Base-by-base conservation (phyloP, 2,113 vertebrate species). In the Mobula hypostoma region DNA sequence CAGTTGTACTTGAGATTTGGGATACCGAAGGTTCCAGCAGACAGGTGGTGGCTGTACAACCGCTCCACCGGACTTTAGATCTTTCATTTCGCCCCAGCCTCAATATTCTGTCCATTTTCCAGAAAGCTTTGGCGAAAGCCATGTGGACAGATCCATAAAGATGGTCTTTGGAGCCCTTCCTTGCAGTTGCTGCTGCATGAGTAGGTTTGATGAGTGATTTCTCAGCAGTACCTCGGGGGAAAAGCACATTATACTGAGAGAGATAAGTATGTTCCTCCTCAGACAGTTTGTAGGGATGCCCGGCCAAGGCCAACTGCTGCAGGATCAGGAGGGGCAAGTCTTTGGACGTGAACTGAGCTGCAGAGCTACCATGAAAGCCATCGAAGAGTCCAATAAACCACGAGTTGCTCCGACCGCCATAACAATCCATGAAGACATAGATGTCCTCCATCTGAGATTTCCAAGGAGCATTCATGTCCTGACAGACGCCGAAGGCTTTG, bases 31-130 rank as follows among this genome's bases (percentile, higher is more conserved):
- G 88, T 94, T 97, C 96, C 74, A 96, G 32, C 11, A 97, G 66
- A 90, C 96, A 97, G 21, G 95, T 94, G 21, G 96, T 90, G 0
- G 80, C 95, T 8, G 96, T 96, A 66, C 96, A 97, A 85, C 96
- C 96, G 2, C 96, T 97, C 96, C 96, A 97, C 36, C 63, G 94
- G 94, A 96, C 95, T 94, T 94, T 95, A 83, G 96, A 97, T 8
- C 58, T 66, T 94, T 97, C 96, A 0, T 95, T 95, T 74, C 96
- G 96, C 92, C 96, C 96, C 0, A 96, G 95, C 6, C 94, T 58
- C 82, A 97, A 94, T 88, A 97, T 95, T 83, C 95, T 96, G 0
- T 97, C 96, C 96, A 96, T 97, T 95, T 96, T 96, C 95, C 95
- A 96, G 11, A 97, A 97, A 0, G 96, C 95, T 36, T 96, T 96